phyloP scores from a whole-genome alignment of 1,140 invertebrate species.

The Triops cancriformis region DNA sequence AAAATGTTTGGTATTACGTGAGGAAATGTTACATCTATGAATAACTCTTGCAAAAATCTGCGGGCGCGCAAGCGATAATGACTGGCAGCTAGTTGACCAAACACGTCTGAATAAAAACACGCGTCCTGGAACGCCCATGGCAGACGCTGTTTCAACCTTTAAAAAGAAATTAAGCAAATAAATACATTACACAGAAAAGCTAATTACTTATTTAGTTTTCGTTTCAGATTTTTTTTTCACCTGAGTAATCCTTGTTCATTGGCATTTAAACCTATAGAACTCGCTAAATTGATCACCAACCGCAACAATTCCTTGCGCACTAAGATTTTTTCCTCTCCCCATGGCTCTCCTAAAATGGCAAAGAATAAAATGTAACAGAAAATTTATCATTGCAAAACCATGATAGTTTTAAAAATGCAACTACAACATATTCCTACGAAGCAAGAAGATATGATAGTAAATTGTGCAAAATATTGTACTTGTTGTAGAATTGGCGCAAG shows the following conservation, averaged over 20 bases:
- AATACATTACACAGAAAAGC: not conserved
- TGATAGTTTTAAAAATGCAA: no score
- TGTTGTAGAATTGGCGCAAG: constrained; percentile 11
- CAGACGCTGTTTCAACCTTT: constrained; percentile 74
- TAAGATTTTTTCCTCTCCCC: constrained; percentile 31
- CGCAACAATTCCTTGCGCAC: constrained; percentile 46
- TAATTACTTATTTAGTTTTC: not conserved
- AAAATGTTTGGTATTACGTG: constrained; percentile 40
- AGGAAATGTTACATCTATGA: constrained; percentile 75
- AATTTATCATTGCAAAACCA: no score
- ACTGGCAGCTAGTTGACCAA: constrained; percentile 62
- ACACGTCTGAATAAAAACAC: constrained; percentile 89
- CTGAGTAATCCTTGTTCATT: constrained; percentile 48
- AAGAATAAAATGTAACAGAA: no score
- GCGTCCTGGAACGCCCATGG: constrained; percentile 73
- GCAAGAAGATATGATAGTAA: not conserved
- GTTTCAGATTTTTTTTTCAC: constrained; percentile 37
- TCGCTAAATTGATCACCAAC: constrained; percentile 44
- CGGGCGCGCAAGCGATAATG: constrained; percentile 73
- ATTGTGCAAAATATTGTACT: not conserved
- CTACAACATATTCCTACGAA: not conserved
- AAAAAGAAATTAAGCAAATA: constrained; percentile 12
- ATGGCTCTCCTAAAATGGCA: not conserved
- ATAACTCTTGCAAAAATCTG: constrained; percentile 87
- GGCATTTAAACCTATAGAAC: constrained; percentile 44